These are phyloP conservation scores for Protobothrops flavoviridis DNA, from an alignment of 2,113 vertebrate species.

Conservation along the genomic window DNA sequence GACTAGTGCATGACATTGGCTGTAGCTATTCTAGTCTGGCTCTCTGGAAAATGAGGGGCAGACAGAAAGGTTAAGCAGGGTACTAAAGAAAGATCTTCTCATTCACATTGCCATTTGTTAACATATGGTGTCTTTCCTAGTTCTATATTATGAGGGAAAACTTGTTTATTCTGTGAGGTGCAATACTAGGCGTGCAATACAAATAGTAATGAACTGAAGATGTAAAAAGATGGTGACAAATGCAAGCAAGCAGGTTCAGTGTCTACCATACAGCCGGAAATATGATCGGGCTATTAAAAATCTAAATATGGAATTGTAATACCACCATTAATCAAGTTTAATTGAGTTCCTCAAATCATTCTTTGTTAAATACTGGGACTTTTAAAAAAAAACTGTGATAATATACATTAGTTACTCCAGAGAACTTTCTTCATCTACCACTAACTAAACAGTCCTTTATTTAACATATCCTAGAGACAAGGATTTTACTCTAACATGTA, in stretches of 20 bases:
- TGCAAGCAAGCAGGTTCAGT: constrained; percentile 20
- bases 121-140: background rate
- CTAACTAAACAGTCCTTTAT: constrained; percentile 38
- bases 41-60: background rate
- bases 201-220: constrained; percentile 20
- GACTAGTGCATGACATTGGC: background rate
- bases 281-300: constrained; percentile 24
- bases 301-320: constrained; percentile 54
- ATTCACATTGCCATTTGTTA: background rate
- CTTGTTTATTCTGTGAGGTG: background rate
- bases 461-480: constrained; percentile 45
- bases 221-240: constrained; percentile 44
- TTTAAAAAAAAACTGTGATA: background rate
- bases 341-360: background rate
- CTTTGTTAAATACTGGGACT: constrained; percentile 50
- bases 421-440: constrained; percentile 20
- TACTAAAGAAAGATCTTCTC: background rate
- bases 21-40: background rate
- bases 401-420: constrained; percentile 49
- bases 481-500: constrained; percentile 55
- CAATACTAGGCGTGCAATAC: background rate
- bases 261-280: background rate
- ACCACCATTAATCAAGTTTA: constrained; percentile 8
- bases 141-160: background rate
- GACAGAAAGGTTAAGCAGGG: background rate